phyloP scores from a whole-genome alignment of 2,113 vertebrate species.

The Mirounga angustirostris region DNA sequence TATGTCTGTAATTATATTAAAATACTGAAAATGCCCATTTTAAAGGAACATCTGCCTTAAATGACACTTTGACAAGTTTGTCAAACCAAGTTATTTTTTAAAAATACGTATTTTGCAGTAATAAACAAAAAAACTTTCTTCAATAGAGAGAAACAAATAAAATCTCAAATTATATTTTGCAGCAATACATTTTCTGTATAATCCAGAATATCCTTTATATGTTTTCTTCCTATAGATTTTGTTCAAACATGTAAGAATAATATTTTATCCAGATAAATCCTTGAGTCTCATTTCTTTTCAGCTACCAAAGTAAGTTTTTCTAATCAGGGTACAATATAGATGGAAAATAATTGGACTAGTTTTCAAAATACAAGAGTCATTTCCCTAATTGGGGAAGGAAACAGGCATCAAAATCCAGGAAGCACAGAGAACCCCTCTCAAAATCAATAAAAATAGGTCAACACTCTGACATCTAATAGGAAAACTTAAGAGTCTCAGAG shows the following conservation, averaged over 20 bases:
- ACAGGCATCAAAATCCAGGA: too few species aligned
- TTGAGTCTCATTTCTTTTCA: not conserved
- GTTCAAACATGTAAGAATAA: not conserved
- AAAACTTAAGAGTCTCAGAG: too few species aligned
- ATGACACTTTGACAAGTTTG: not conserved
- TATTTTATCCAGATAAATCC: not conserved
- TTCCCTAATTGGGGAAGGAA: not conserved
- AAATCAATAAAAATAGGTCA: too few species aligned
- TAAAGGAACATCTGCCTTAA: not conserved
- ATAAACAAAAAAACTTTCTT: not conserved
- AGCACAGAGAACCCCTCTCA: too few species aligned
- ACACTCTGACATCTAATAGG: too few species aligned
- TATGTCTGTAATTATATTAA: not conserved
- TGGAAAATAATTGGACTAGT: not conserved
- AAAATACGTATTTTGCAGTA: not conserved
- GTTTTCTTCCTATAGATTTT: not conserved
- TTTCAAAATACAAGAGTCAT: not conserved
- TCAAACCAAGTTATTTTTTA: not conserved
- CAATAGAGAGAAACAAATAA: not conserved
- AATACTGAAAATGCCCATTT: not conserved
- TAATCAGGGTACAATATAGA: not conserved
- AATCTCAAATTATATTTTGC: not conserved
- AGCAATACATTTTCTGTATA: not conserved
- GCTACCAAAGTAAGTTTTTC: not conserved
- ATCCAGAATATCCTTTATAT: not conserved